These are phyloP conservation scores for Meghimatium bilineatum DNA, from an alignment of 2,888 invertebrate genomes.

Conservation along the genomic window DNA sequence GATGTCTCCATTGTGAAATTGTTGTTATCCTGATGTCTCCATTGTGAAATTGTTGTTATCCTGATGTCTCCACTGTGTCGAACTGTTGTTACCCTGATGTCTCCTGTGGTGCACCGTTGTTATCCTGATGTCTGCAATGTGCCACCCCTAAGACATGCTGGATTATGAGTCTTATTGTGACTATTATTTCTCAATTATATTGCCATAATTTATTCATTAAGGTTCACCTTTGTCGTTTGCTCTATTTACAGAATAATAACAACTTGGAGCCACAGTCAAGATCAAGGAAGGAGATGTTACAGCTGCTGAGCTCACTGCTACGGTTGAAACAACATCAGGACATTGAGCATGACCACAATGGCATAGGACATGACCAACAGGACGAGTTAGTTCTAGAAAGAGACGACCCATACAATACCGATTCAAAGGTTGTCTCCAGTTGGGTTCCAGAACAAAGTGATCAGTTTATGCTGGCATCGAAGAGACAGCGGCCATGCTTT, in stretches of 20 bases:
- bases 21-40: no score
- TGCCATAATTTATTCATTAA: no score
- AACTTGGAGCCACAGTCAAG: not conserved
- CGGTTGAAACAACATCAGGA: not conserved
- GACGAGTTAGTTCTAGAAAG: not conserved
- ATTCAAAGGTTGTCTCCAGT: not conserved
- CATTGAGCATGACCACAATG: not conserved
- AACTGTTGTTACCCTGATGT: no score
- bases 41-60: no score
- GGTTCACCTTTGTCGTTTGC: no score
- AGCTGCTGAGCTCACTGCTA: not conserved
- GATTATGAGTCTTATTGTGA: no score
- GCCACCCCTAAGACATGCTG: no score
- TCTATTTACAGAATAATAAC: not conserved
- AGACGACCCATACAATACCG: not conserved
- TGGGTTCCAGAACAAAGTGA: not conserved
- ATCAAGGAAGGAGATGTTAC: conserved; percentile 21
- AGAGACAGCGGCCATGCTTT: conserved; percentile 15
- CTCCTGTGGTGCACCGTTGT: no score
- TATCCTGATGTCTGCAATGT: no score
- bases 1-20: no score
- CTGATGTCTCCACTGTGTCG: no score
- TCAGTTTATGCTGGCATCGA: not conserved
- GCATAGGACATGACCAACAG: not conserved
- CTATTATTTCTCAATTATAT: no score